Evolutionary conservation across 2,113 vertebrate genomes (phyloP).

Genomic region (Ancistrus triradiatus): DNA sequence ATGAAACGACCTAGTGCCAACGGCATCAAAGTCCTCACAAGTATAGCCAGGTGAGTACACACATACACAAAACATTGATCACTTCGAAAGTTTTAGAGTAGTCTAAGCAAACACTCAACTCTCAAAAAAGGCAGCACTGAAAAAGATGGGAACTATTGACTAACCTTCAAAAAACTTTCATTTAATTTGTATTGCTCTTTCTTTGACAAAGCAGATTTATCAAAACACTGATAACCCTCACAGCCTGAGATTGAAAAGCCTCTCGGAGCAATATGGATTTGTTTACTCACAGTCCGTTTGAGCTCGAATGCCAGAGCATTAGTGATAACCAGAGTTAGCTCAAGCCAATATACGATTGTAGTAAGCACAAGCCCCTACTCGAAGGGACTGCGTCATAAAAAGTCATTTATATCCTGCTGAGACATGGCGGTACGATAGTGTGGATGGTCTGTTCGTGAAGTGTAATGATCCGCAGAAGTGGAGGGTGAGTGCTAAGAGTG

Average conservation of each 20-base stretch:
- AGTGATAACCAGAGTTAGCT: neutral
- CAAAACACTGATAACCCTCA: neutral
- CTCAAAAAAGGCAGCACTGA: neutral
- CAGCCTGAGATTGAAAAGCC: neutral
- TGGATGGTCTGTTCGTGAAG: neutral
- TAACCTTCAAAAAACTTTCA: neutral
- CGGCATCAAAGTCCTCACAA: no score
- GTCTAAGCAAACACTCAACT: neutral
- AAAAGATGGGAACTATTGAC: neutral
- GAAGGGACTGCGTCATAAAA: neutral
- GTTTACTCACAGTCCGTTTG: neutral
- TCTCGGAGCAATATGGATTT: neutral
- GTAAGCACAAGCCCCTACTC: neutral
- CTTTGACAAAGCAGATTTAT: neutral
- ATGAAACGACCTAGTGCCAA: no score
- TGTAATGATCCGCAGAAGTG: neutral
- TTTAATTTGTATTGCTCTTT: neutral
- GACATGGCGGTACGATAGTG: no score
- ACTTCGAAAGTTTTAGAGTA: neutral
- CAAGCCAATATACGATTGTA: neutral
- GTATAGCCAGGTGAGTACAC: no score
- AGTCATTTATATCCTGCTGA: neutral
- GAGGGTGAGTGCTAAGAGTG: neutral
- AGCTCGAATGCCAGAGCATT: neutral
- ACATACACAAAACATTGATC: conserved; percentile 1